Evolutionary conservation across 2,797 vertebrate genomes (phyloP), one percentile per base, ranked within the genome.

Genomic region (Morelia viridis): DNA sequence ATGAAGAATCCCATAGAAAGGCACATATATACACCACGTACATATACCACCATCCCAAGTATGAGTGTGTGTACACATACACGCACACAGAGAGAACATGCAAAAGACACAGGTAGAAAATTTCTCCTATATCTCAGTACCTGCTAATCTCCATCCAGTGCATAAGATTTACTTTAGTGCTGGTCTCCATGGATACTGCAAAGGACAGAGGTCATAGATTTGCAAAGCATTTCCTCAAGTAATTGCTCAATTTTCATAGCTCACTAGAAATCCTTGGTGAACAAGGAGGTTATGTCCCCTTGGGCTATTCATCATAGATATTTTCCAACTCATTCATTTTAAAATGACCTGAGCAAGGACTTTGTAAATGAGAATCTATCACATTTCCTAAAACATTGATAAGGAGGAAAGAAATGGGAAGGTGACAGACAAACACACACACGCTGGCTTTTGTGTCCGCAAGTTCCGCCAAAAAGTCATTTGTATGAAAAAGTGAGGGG

Each of bases 221-320:
- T 93, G 89, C 62, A 93, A 96, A 96, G 92, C 95, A 94, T 96
- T 93, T 95, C 94, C 94, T 94, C 35, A 94, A 94, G 94, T 96
- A 96, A 96, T 95, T 96, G 94, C 60, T 97, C 93, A 90, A 93
- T 97, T 96, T 96, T 95, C 93, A 94, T 92, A 95, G 89, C 46
- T 96, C 89, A 94, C 85, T 95, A 92, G 91, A 93, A 97, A 94
- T 94, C 95, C 71, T 91, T 92, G 91, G 90, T 68, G 83, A 97
- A 94, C 87, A 94, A 90, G 92, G 96, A 95, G 87, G 71, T 94
- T 95, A 91, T 65, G 91, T 94, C 13, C 88, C 90, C 53, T 94
- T 93, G 92, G 92, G 90, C 88, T 95, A 92, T 94, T 94, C 93
- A 94, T 57, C 92, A 93, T 90, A 92, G 88, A 94, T 90, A 76